These are phyloP conservation scores for Orthosia gothica DNA, from an alignment of 2,888 invertebrate genomes.

Conservation along the genomic window DNA sequence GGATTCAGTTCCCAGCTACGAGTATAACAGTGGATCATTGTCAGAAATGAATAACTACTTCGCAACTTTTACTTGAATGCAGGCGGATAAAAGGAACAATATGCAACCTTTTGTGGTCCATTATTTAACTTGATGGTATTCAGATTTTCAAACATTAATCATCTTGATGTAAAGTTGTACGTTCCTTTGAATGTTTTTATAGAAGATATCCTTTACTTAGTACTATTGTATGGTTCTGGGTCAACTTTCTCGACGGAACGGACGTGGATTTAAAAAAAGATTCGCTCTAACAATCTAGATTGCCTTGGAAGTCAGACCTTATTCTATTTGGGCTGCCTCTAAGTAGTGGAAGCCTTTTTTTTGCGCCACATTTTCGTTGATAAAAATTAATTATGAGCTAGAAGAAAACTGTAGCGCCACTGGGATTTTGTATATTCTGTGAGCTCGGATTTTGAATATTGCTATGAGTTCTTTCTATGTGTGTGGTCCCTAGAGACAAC, in stretches of 20 bases:
- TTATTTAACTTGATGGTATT: slow-evolving; percentile 63
- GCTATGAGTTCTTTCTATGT: slow-evolving; percentile 18
- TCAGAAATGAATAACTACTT: slow-evolving; percentile 68
- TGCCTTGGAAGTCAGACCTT: slow-evolving; percentile 38
- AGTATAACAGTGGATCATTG: slow-evolving; percentile 70
- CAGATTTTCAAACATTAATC: slow-evolving; percentile 55
- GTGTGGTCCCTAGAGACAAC: slow-evolving; percentile 1
- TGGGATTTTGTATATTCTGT: slow-evolving; percentile 46
- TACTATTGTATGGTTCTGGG: slow-evolving; percentile 16
- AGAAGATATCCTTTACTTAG: slow-evolving; percentile 9
- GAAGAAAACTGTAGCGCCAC: slow-evolving; percentile 27
- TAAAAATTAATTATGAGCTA: slow-evolving; percentile 58
- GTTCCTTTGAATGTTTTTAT: slow-evolving; percentile 37
- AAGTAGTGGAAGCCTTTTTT: slow-evolving; percentile 48
- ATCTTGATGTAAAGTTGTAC: slow-evolving; percentile 49
- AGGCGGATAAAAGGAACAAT: slow-evolving; percentile 59
- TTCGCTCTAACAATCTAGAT: slow-evolving; percentile 41
- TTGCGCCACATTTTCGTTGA: slow-evolving; percentile 37
- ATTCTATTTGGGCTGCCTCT: slow-evolving; percentile 53
- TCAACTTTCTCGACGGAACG: slow-evolving; percentile 20
- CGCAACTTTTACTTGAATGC: slow-evolving; percentile 62
- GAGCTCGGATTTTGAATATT: slow-evolving; percentile 35
- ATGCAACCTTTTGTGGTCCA: slow-evolving; percentile 58
- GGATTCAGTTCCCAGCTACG: slow-evolving; percentile 59
- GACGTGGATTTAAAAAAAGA: slow-evolving; percentile 38